Conservation (phyloP, 2,797 vertebrate genomes). For the Protonibea diacanthus region DNA sequence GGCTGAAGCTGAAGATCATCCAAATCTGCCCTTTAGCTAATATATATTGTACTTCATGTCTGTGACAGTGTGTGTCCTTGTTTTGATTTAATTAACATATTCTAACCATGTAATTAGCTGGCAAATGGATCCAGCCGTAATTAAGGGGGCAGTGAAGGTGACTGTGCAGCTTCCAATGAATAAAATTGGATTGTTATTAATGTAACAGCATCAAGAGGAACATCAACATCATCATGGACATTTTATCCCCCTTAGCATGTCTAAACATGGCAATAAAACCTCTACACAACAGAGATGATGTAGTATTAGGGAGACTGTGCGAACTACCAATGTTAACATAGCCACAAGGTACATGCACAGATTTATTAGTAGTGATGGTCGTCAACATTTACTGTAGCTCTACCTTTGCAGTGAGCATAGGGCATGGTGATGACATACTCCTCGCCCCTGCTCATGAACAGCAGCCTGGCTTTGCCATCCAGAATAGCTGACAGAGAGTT, state of each 20-base stretch:
- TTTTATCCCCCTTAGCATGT: neutral
- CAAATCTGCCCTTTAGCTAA: neutral
- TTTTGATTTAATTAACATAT: neutral
- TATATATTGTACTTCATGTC: neutral
- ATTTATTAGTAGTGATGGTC: neutral
- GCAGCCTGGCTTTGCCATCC: conserved; percentile 93
- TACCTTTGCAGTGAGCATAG: conserved; percentile 98
- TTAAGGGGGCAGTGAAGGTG: conserved; percentile 1
- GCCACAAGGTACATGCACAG: neutral
- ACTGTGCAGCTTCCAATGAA: neutral
- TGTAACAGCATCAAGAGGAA: neutral
- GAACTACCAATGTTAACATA: neutral
- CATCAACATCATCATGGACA: neutral
- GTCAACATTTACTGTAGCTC: neutral
- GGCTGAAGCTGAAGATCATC: neutral
- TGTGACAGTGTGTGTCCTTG: neutral
- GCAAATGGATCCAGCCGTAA: neutral
- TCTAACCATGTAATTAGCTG: conserved; percentile 4
- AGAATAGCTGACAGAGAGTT: conserved; percentile 96
- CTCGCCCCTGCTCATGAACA: conserved; percentile 90
- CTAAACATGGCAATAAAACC: neutral
- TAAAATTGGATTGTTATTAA: conserved; percentile 1
- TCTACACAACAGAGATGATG: neutral
- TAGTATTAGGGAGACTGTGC: neutral
- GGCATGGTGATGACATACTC: conserved; percentile 98